Evolutionary conservation across 2,797 vertebrate species (phyloP), one percentile per base, ranked within the genome.

Genomic region (Poecilia velifera): DNA sequence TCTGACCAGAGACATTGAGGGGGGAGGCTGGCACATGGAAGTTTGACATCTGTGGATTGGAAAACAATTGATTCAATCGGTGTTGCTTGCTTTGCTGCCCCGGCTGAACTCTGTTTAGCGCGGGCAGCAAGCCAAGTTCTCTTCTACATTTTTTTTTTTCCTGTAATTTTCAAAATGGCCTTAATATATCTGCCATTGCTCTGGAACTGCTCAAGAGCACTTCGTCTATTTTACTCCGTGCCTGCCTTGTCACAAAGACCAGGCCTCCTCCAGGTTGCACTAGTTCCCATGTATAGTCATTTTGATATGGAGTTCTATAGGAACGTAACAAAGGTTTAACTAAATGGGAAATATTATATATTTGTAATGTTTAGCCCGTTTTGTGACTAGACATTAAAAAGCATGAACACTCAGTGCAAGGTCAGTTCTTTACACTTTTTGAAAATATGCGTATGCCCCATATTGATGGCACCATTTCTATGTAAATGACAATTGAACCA

Each of bases 221-320:
- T 94, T 95, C 94, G 96, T 95, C 93, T 95, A 95, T 96, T 96
- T 95, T 96, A 97, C 96, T 95, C 97, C 97, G 96, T 96, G 95
- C 95, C 96, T 96, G 97, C 97, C 98, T 98, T 97, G 97, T 98
- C 97, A 93, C 97, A 95, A 91, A 97, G 97, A 97, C 97, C 95
- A 96, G 97, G 97, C 96, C 96, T 94, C 96, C 97, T 97, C 97
- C 97, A 96, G 97, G 97, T 98, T 99, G 98, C 98, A 99, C 98
- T 98, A 98, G 97, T 97, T 98, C 97, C 95, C 97, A 96, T 95
- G 96, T 97, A 97, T 97, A 96, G 96, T 97, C 96, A 96, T 97
- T 96, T 96, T 95, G 93, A 94, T 94, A 95, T 93, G 94, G 94
- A 95, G 93, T 95, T 95, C 95, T 93, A 91, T 94, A 94, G 91